These are phyloP conservation scores for Rhagoletis pomonella DNA, from an alignment of 1,140 invertebrate genomes.

Conservation along the genomic window DNA sequence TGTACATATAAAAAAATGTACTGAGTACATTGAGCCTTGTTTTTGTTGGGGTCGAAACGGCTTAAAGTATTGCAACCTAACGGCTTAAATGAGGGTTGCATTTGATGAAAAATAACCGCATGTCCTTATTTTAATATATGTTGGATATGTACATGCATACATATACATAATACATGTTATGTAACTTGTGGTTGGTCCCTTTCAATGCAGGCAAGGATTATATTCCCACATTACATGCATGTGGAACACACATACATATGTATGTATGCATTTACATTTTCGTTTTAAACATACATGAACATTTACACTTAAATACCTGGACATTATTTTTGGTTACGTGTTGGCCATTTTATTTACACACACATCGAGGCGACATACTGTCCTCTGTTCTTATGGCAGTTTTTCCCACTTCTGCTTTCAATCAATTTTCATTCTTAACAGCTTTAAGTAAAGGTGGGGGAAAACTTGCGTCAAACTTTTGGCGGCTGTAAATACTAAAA, in stretches of 20 bases:
- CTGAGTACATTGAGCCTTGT: too few species aligned
- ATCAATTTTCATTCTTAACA: not conserved
- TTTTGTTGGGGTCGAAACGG: constrained; percentile 59
- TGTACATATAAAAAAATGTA: too few species aligned
- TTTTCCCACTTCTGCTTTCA: constrained; percentile 20
- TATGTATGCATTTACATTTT: too few species aligned
- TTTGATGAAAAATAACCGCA: not conserved
- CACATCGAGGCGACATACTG: constrained; percentile 21
- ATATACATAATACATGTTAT: too few species aligned
- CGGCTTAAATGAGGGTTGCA: not conserved
- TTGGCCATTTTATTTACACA: constrained; percentile 25
- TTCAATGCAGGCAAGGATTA: not conserved
- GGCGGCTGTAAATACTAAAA: constrained; percentile 14
- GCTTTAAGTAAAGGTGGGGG: not conserved
- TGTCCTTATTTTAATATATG: not conserved
- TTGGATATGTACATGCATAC: not conserved
- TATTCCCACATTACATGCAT: too few species aligned
- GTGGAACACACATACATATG: too few species aligned
- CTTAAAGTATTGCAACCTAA: constrained; percentile 54
- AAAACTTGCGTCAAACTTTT: constrained; percentile 44
- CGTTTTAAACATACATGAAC: not conserved
- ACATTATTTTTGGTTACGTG: not conserved
- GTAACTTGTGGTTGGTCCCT: not conserved
- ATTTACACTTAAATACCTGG: not conserved
- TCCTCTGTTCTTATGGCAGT: constrained; percentile 33